Conservation (phyloP, 2,888 invertebrate species). For the Esperia sulphurella region DNA sequence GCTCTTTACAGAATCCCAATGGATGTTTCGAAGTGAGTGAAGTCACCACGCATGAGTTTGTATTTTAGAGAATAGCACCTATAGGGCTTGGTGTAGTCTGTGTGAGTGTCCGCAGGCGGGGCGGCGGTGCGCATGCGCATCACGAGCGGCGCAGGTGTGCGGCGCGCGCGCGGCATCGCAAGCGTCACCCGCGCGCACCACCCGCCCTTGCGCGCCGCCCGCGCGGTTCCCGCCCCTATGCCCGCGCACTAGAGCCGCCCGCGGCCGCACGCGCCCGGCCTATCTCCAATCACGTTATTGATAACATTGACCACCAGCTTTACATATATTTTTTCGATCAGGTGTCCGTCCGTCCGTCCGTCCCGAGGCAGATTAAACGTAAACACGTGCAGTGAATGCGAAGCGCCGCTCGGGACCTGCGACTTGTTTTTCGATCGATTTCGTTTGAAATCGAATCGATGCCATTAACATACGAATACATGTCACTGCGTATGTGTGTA, state of each 20-base stretch:
- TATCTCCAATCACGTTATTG: constrained; percentile 16
- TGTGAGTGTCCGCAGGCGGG: no score
- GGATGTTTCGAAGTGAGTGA: no score
- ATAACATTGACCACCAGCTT: constrained; percentile 34
- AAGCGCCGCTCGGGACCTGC: constrained; percentile 23
- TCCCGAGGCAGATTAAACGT: constrained; percentile 39
- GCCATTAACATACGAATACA: constrained; percentile 5
- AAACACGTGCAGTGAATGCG: constrained; percentile 43
- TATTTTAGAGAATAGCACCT: no score
- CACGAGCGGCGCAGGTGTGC: constrained; percentile 65
- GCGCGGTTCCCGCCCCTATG: not conserved
- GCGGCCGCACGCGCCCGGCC: not conserved
- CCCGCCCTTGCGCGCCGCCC: not conserved
- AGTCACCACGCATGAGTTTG: no score
- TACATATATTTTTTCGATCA: constrained; percentile 37
- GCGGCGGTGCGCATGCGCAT: constrained; percentile 35
- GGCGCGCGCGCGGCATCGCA: constrained; percentile 47
- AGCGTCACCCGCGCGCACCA: not conserved
- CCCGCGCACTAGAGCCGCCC: no score
- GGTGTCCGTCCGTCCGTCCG: constrained; percentile 15
- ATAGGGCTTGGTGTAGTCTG: no score
- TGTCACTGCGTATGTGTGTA: constrained; percentile 18
- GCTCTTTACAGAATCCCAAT: no score
- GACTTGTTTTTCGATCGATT: constrained; percentile 35
- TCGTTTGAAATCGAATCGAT: constrained; percentile 34